Percentiles rank a stretch among this genome's conserved stretches.
Evolutionary conservation across 92 coral and sea anemone species (phyloP).

Genomic region (Epizoanthus rinbou): DNA sequence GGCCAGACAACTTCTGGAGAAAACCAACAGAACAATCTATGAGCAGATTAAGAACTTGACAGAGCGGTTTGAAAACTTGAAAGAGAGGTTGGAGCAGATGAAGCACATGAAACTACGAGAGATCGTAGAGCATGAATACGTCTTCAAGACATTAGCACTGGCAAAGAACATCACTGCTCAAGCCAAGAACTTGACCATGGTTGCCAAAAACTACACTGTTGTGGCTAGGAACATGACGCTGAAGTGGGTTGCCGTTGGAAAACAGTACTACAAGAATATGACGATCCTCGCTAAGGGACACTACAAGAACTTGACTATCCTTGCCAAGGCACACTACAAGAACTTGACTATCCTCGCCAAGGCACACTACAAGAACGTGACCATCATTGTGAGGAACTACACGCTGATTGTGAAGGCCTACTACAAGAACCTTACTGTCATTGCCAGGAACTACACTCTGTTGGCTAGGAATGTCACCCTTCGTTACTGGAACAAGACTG

Average conservation of each 20-base stretch:
- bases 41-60: conserved; percentile 48
- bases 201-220: conserved; percentile 56
- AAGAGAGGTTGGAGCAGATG: conserved; percentile 65
- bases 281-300: conserved; percentile 27
- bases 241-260: conserved; percentile 67
- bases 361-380: conserved; percentile 65
- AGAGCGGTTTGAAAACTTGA: conserved; percentile 34
- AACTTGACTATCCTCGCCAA: not conserved
- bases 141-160: conserved; percentile 69
- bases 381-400: conserved; percentile 57
- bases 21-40: conserved; percentile 52
- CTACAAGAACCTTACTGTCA: conserved; percentile 70
- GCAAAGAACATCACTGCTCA: conserved; percentile 67
- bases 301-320: conserved; percentile 15
- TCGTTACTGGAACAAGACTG: conserved; percentile 48
- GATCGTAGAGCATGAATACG: conserved; percentile 76
- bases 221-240: conserved; percentile 69
- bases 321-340: conserved; percentile 7
- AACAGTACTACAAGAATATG: conserved; percentile 73
- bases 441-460: conserved; percentile 59
- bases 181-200: conserved; percentile 52
- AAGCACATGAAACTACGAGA: conserved; percentile 87
- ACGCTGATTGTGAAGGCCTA: conserved; percentile 52
- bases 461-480: conserved; percentile 48
- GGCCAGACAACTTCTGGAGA: conserved; percentile 44